phyloP scores from a whole-genome alignment of 2,797 vertebrate species.

The Gymnopithys bicolor region DNA sequence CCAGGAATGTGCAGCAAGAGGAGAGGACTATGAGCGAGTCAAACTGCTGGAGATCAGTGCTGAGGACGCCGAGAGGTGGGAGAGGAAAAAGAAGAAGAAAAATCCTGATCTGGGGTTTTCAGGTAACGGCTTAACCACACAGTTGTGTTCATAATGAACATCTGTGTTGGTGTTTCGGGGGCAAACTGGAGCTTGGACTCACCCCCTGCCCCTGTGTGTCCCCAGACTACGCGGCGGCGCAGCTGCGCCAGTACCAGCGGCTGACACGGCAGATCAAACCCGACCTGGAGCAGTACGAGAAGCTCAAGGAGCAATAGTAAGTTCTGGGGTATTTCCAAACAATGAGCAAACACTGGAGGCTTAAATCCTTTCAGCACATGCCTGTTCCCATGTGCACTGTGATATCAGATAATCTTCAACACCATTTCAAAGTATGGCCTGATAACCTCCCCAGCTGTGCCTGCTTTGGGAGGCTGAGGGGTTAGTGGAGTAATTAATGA shows the following conservation, averaged over 20 bases:
- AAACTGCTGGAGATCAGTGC: slow-evolving; percentile 94
- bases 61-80: slow-evolving; percentile 92
- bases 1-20: slow-evolving; percentile 89
- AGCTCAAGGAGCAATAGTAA: slow-evolving; percentile 87
- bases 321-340: neutral
- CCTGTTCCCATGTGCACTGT: accelerated
- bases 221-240: slow-evolving; percentile 93
- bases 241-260: slow-evolving; percentile 94
- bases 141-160: accelerated
- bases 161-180: neutral
- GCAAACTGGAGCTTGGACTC: accelerated
- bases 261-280: slow-evolving; percentile 94
- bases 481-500: accelerated
- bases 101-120: slow-evolving; percentile 96
- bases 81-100: slow-evolving; percentile 92
- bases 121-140: slow-evolving; percentile 68
- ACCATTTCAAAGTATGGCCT: accelerated
- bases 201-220: neutral
- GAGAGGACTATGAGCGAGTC: slow-evolving; percentile 91
- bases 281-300: slow-evolving; percentile 90
- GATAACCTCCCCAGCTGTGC: accelerated
- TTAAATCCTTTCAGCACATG: accelerated
- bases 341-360: too few relatives aligned
- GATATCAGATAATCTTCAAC: neutral
- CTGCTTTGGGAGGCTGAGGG: accelerated